Conservation (phyloP, 1,140 invertebrate genomes). For the Heterodera carotae region DNA sequence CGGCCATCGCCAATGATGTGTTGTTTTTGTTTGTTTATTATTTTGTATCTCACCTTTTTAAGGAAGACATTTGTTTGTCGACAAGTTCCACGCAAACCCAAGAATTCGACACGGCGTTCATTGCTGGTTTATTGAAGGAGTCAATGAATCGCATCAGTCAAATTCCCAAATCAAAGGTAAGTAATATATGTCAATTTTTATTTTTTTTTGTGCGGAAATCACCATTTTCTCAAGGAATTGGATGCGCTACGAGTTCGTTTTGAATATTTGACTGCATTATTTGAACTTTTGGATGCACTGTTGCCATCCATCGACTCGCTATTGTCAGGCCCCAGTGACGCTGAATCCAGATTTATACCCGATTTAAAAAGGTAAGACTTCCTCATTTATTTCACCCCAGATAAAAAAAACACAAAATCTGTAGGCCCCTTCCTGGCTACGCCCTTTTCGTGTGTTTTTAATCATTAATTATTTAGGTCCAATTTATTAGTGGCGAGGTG, state of each 20-base stretch:
- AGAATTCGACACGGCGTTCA: not conserved
- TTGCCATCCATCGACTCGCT: conserved; percentile 11
- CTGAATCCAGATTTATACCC: conserved; percentile 20
- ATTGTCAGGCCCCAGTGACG: not conserved
- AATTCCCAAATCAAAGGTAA: not conserved
- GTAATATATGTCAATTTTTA: no score
- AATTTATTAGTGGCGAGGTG: conserved; percentile 4
- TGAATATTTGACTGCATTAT: conserved; percentile 17
- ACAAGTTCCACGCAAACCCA: not conserved
- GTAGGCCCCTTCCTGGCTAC: no score
- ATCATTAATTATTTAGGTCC: not conserved
- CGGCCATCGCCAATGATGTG: conserved; percentile 26
- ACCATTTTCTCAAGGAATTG: not conserved
- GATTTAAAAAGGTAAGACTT: conserved; percentile 25
- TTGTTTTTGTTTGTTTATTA: not conserved
- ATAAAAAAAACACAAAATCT: no score
- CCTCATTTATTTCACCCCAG: no score
- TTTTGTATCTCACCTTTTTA: not conserved
- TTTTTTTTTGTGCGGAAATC: not conserved
- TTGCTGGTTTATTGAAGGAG: not conserved
- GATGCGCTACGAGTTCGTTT: conserved; percentile 8
- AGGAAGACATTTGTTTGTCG: conserved; percentile 7
- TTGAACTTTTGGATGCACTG: conserved; percentile 18
- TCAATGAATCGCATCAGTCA: not conserved
- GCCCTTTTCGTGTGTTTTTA: no score